These are phyloP conservation scores for Forpus xanthops DNA, from an alignment of 2,797 vertebrate genomes.

Conservation along the genomic window DNA sequence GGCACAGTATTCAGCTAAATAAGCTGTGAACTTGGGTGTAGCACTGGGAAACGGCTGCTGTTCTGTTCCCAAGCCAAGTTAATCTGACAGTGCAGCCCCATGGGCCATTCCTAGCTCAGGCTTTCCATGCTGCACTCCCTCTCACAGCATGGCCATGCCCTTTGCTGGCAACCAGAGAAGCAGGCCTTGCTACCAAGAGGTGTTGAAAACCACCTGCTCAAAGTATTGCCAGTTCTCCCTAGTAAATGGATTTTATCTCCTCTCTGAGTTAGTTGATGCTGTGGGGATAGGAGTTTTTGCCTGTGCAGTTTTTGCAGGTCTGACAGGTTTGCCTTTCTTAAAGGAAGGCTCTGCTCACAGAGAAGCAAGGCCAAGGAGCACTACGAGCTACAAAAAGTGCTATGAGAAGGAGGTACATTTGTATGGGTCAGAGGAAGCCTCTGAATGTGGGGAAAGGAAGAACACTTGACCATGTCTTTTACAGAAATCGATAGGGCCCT, in stretches of 20 bases:
- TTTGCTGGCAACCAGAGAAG: background rate
- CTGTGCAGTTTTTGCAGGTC: background rate
- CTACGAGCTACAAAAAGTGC: background rate
- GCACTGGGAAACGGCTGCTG: background rate
- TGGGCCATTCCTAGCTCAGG: background rate
- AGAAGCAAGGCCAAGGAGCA: background rate
- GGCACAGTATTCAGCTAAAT: background rate
- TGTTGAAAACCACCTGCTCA: background rate
- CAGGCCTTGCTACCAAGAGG: background rate
- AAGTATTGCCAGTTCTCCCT: background rate
- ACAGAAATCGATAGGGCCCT: background rate
- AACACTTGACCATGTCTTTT: background rate
- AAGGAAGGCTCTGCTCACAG: background rate
- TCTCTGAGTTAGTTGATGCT: background rate
- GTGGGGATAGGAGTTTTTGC: background rate
- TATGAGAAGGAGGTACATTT: background rate
- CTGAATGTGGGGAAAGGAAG: background rate
- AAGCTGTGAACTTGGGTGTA: background rate
- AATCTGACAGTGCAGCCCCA: background rate
- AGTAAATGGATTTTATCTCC: background rate
- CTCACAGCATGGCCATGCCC: rapidly evolving
- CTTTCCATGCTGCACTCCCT: background rate
- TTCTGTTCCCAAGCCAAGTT: background rate
- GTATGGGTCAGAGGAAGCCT: background rate
- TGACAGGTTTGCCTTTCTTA: background rate